Evolutionary conservation across 2,888 invertebrate genomes (phyloP).

Genomic region (Cerastis rubricosa): DNA sequence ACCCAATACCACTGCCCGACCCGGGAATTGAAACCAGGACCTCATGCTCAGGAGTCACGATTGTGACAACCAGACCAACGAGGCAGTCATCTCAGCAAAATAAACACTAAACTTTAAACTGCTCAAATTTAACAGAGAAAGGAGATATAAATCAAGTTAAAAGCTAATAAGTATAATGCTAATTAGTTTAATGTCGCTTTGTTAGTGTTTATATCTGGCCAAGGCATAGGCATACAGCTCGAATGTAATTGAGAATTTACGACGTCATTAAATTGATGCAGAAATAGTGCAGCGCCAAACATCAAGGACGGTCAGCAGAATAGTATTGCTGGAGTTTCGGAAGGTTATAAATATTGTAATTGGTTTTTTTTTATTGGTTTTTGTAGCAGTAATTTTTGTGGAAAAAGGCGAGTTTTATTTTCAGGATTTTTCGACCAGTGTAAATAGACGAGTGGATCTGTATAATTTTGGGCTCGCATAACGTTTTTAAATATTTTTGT

Average conservation of each 20-base stretch:
- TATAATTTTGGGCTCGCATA: not conserved
- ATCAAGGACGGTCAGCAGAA: slow-evolving; percentile 72
- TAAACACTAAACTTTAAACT: slow-evolving; percentile 25
- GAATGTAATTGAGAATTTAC: slow-evolving; percentile 87
- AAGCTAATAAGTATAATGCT: slow-evolving; percentile 65
- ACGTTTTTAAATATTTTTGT: not conserved
- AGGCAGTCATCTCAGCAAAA: not conserved
- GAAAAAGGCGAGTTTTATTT: slow-evolving; percentile 12
- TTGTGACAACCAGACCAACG: no score
- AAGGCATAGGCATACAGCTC: slow-evolving; percentile 67
- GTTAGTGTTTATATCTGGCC: slow-evolving; percentile 69
- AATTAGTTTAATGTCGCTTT: slow-evolving; percentile 70
- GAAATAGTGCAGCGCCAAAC: slow-evolving; percentile 83
- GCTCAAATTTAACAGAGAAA: not conserved
- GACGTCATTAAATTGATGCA: slow-evolving; percentile 88
- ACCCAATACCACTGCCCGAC: no score
- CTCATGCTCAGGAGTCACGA: no score
- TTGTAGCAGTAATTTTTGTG: slow-evolving; percentile 12
- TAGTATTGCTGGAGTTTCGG: slow-evolving; percentile 18
- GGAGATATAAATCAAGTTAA: slow-evolving; percentile 60
- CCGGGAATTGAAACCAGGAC: no score
- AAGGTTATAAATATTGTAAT: slow-evolving; percentile 14
- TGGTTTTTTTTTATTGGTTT: slow-evolving; percentile 21
- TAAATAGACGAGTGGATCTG: not conserved
- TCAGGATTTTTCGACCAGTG: not conserved